These are phyloP conservation scores for Bruchidius siliquastri DNA, from an alignment of 2,888 invertebrate species.

Conservation along the genomic window DNA sequence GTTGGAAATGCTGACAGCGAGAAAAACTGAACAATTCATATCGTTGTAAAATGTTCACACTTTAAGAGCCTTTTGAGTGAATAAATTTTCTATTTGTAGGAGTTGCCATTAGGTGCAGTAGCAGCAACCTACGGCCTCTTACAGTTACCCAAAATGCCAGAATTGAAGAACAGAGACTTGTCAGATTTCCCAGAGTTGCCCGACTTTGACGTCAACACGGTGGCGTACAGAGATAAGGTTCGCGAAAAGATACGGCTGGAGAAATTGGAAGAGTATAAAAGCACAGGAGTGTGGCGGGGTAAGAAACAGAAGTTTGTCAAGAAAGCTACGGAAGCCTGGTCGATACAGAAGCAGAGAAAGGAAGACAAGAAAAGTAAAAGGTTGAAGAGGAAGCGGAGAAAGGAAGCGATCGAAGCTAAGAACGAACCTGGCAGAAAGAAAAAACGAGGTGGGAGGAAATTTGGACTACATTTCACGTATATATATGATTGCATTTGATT, in stretches of 20 bases:
- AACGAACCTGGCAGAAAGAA: constrained; percentile 45
- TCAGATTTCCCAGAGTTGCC: constrained; percentile 54
- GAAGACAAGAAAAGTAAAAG: constrained; percentile 60
- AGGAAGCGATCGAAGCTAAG: constrained; percentile 49
- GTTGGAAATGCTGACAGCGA: too few relatives aligned
- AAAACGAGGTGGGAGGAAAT: constrained; percentile 29
- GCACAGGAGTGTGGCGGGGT: constrained; percentile 57
- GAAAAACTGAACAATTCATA: too few relatives aligned
- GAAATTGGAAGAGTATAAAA: constrained; percentile 65
- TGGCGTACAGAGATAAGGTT: constrained; percentile 75
- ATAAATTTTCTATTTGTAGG: constrained; percentile 42
- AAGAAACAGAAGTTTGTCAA: constrained; percentile 43
- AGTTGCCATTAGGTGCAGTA: constrained; percentile 77
- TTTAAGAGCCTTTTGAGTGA: too few relatives aligned
- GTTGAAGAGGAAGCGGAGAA: constrained; percentile 58
- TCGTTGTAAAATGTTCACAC: too few relatives aligned
- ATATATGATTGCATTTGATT: too few relatives aligned
- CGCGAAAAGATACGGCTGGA: constrained; percentile 68
- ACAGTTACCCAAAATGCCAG: constrained; percentile 92
- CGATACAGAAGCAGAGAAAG: constrained; percentile 68
- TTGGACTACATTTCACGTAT: background rate
- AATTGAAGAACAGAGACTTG: constrained; percentile 66
- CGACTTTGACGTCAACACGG: constrained; percentile 65
- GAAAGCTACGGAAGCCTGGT: constrained; percentile 72
- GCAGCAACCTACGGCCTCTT: constrained; percentile 88